Conservation (phyloP, 2,888 invertebrate species). For the Pherbina coryleti region DNA sequence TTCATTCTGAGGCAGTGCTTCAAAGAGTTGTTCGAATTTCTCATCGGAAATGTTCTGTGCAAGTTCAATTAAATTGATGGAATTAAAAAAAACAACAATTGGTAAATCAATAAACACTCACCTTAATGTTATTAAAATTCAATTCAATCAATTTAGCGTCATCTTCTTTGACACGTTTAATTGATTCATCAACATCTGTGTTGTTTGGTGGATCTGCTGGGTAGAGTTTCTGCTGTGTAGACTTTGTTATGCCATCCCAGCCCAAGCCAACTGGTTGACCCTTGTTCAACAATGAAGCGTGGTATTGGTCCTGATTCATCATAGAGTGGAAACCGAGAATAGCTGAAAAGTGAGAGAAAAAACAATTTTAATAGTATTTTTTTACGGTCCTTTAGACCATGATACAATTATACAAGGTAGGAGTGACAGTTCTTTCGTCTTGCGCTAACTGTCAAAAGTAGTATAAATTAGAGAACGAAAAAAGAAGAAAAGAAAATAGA, state of each 20-base stretch:
- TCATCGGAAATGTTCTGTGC: slow-evolving; percentile 94
- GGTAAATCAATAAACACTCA: slow-evolving; percentile 65
- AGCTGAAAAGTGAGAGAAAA: slow-evolving; percentile 74
- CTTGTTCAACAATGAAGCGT: slow-evolving; percentile 94
- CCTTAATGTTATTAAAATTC: slow-evolving; percentile 99
- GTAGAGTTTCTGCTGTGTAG: slow-evolving; percentile 89
- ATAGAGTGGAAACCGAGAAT: slow-evolving; percentile 99
- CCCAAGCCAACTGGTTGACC: slow-evolving; percentile 90
- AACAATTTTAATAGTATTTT: no score
- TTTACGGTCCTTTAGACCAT: no score
- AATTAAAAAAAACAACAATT: not conserved
- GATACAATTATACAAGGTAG: no score
- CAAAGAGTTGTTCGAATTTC: slow-evolving; percentile 90
- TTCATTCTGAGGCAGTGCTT: slow-evolving; percentile 89
- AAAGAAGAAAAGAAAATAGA: no score
- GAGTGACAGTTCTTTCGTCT: no score
- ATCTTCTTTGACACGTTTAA: slow-evolving; percentile 90
- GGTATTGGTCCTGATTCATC: slow-evolving; percentile 99
- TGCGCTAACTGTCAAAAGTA: no score
- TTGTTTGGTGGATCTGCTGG: slow-evolving; percentile 97
- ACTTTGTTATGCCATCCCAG: slow-evolving; percentile 96
- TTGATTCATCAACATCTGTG: slow-evolving; percentile 94
- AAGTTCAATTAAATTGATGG: slow-evolving; percentile 9
- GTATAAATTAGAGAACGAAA: no score
- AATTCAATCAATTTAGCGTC: slow-evolving; percentile 89